Conservation (phyloP, 2,888 invertebrate genomes). For the Andrena fulva region DNA sequence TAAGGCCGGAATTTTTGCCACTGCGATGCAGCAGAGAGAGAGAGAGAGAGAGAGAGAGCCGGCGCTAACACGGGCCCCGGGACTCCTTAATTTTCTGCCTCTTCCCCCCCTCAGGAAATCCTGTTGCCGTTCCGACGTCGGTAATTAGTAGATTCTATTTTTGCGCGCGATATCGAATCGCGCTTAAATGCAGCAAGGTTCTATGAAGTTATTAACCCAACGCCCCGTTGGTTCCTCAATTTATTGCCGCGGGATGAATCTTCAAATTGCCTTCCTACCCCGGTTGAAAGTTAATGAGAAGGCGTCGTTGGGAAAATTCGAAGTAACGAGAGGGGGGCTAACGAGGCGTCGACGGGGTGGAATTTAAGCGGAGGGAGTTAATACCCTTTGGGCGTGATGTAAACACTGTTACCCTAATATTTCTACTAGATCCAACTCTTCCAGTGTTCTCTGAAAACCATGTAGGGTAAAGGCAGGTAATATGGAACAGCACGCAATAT, state of each 20-base stretch:
- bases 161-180: conserved; percentile 23
- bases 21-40: conserved; percentile 43
- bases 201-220: conserved; percentile 43
- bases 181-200: not conserved
- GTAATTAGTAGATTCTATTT: conserved; percentile 58
- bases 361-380: not conserved
- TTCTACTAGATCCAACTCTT: too few species aligned
- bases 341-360: not conserved
- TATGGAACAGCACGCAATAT: too few species aligned
- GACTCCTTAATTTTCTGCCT: conserved; percentile 65
- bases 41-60: conserved; percentile 35
- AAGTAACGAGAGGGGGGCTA: not conserved
- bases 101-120: not conserved
- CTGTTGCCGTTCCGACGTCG: conserved; percentile 34
- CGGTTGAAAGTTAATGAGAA: not conserved
- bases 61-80: conserved; percentile 54
- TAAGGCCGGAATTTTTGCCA: conserved; percentile 82
- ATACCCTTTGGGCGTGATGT: not conserved
- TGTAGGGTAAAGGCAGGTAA: too few species aligned
- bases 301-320: not conserved
- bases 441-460: too few species aligned
- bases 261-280: not conserved
- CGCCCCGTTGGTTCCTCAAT: not conserved
- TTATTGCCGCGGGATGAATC: not conserved
- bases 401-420: too few species aligned